Conservation (phyloP, 2,113 vertebrate species). For the Carlito syrichta region DNA sequence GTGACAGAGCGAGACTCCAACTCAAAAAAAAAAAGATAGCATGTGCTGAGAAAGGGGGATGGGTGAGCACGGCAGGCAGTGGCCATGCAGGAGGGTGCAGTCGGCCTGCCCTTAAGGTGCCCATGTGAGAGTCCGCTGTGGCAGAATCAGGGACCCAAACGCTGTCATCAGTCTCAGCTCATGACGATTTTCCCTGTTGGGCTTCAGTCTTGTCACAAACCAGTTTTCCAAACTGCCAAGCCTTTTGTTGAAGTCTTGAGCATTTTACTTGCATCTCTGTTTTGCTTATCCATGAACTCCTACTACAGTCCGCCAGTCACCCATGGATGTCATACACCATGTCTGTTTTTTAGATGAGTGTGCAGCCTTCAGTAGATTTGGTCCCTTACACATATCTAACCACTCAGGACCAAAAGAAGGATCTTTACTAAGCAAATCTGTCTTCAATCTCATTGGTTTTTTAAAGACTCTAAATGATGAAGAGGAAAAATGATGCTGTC, state of each 20-base stretch:
- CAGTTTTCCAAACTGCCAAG: neutral
- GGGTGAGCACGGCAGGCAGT: rapidly evolving
- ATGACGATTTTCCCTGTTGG: neutral
- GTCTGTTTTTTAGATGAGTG: neutral
- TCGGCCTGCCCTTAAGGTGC: neutral
- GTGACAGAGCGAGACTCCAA: no score
- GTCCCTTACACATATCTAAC: neutral
- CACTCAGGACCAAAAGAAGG: neutral
- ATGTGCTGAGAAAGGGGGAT: neutral
- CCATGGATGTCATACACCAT: neutral
- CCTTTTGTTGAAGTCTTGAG: neutral
- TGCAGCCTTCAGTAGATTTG: neutral
- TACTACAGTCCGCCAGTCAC: neutral
- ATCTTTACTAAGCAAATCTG: neutral
- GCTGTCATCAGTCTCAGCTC: neutral
- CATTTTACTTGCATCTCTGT: neutral
- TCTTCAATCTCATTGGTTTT: neutral
- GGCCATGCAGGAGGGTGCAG: no score
- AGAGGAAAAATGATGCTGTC: neutral
- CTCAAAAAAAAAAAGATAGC: no score
- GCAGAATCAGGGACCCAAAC: neutral
- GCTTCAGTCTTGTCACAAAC: neutral
- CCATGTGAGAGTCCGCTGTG: rapidly evolving
- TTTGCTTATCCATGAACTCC: neutral
- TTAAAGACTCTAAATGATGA: neutral